Evolutionary conservation across 2,113 vertebrate genomes (phyloP), one percentile per base, ranked within the genome.

Genomic region (Bufo gargarizans): DNA sequence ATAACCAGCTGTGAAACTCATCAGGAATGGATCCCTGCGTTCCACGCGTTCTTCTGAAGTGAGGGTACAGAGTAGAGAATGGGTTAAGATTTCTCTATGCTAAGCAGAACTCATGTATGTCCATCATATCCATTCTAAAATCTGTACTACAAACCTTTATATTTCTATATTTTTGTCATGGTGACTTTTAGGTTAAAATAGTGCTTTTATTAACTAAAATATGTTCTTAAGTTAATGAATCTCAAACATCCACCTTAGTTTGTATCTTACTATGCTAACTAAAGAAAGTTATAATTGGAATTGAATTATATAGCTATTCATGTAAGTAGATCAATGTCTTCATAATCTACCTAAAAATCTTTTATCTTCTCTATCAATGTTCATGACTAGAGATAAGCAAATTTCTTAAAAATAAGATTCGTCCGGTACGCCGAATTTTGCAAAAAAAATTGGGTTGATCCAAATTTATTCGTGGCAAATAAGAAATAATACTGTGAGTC

Each of bases 1-100:
- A 89, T 63, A 63, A 47, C 87, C 87, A 89, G 87, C 87, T 89
- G 87, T 56, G 87, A 89, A 89, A 89, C 81, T 84, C 87, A 89
- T 89, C 87, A 89, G 72, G 61, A 89, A 89, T 84, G 87, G 87
- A 78, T 78, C 82, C 58, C 14, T 84, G 87, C 87, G 82, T 89
- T 89, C 87, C 87, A 43, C 20, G 19, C 59, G 49, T 84, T 84
- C 33, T 84, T 84, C 16, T 71, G 20, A 10, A 58, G 13, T 89
- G 80, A 89, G 49, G 47, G 71, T 88, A 63, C n/a, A n/a, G 14
- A 47, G 13, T 76, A 1, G 20, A 53, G 80, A 88, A 88, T 10
- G 80, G 86, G 86, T 88, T 89, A 89, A 89, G 81, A 69, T 69
- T 78, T 89, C 22, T 17, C 6, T 4, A 0, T 20, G 19, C 20